These are phyloP conservation scores for Megaptera novaeangliae DNA, from an alignment of 2,113 vertebrate genomes.

Conservation along the genomic window DNA sequence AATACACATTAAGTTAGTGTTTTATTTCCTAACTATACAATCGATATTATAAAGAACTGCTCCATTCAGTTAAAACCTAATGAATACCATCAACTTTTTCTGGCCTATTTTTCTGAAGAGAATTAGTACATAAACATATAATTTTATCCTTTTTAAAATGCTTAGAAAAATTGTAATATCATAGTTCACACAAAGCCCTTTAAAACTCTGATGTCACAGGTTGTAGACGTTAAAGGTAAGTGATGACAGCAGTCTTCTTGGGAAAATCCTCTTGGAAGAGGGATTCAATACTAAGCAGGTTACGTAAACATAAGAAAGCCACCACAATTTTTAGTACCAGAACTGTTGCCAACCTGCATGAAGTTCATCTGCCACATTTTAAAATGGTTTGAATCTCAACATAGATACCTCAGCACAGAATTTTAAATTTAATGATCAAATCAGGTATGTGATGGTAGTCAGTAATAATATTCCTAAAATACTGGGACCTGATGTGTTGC, in stretches of 20 bases:
- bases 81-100: conserved; percentile 74
- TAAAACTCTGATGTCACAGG: conserved; percentile 75
- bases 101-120: conserved; percentile 73
- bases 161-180: conserved; percentile 84
- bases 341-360: conserved; percentile 60
- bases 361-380: conserved; percentile 67
- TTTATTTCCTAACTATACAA: conserved; percentile 89
- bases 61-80: conserved; percentile 81
- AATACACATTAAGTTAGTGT: conserved; percentile 84
- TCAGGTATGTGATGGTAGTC: conserved; percentile 66
- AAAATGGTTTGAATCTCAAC: conserved; percentile 65
- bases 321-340: conserved; percentile 71
- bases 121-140: conserved; percentile 81
- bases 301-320: conserved; percentile 71
- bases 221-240: conserved; percentile 64
- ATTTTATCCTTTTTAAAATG: conserved; percentile 80
- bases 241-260: conserved; percentile 69
- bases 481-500: conserved; percentile 63
- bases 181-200: conserved; percentile 88
- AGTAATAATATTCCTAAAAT: conserved; percentile 69
- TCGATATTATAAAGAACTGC: conserved; percentile 80
- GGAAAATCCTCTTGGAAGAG: conserved; percentile 59
- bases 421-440: conserved; percentile 72
- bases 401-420: conserved; percentile 60
- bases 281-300: conserved; percentile 58